Conservation (phyloP, 2,113 vertebrate species). For the Holacanthus passer region DNA sequence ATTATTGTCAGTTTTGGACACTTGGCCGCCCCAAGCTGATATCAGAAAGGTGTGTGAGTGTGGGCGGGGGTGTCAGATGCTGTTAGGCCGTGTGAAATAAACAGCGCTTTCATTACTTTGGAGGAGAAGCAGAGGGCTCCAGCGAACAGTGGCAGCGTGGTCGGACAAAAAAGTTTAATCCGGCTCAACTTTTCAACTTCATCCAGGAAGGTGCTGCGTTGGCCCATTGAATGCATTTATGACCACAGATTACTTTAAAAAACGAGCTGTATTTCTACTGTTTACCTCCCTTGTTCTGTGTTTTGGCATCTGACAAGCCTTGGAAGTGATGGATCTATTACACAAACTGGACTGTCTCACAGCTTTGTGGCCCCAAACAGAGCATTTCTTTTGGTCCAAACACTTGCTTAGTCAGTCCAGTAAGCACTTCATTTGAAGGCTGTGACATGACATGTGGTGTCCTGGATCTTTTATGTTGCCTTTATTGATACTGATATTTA, state of each 20-base stretch:
- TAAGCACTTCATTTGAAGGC: background rate
- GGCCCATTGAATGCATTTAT: background rate
- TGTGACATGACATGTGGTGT: background rate
- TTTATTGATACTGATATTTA: background rate
- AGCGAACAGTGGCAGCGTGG: background rate
- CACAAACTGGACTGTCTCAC: constrained; percentile 1
- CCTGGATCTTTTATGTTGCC: background rate
- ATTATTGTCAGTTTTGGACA: background rate
- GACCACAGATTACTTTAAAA: background rate
- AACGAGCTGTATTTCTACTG: background rate
- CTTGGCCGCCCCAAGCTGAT: background rate
- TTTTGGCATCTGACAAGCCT: background rate
- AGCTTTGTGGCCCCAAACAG: background rate
- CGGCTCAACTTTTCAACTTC: background rate
- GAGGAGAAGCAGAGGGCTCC: background rate
- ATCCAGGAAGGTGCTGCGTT: background rate
- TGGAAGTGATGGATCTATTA: background rate
- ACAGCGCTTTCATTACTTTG: background rate
- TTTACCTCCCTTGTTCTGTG: background rate
- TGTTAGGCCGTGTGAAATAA: no score
- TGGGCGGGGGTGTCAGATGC: background rate
- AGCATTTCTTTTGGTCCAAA: background rate
- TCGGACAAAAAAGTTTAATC: background rate
- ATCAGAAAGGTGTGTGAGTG: background rate
- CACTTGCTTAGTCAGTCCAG: background rate